Evolutionary conservation across 2,113 vertebrate species (phyloP).

Genomic region (Silurus glanis): DNA sequence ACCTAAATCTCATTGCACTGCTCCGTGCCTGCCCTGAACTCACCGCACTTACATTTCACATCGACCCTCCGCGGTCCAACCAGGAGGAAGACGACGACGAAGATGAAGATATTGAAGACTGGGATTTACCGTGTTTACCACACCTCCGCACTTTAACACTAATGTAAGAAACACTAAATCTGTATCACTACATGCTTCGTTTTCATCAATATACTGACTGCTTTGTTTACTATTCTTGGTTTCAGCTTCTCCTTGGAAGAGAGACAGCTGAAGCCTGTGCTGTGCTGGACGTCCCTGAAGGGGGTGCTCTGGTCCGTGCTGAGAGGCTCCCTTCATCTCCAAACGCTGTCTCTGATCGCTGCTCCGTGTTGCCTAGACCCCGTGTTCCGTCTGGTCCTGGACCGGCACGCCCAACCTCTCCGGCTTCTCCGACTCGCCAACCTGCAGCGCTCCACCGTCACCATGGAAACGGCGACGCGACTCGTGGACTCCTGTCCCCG

Average conservation of each 20-base stretch:
- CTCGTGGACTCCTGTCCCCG: constrained; percentile 56
- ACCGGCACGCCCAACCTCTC: constrained; percentile 19
- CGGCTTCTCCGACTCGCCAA: constrained; percentile 44
- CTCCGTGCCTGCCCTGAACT: constrained; percentile 67
- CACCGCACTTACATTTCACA: constrained; percentile 61
- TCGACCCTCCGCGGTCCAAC: constrained; percentile 58
- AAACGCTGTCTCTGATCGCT: constrained; percentile 68
- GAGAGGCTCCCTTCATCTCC: constrained; percentile 62
- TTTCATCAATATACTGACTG: background rate
- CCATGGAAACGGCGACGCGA: constrained; percentile 50
- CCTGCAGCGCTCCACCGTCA: constrained; percentile 64
- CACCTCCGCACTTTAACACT: constrained; percentile 67
- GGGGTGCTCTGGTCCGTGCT: constrained; percentile 62
- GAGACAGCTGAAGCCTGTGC: constrained; percentile 58
- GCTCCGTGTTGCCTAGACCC: constrained; percentile 67
- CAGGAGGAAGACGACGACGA: constrained; percentile 37
- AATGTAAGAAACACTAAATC: constrained; percentile 59
- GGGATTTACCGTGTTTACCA: constrained; percentile 60
- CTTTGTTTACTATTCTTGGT: background rate
- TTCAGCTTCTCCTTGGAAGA: constrained; percentile 67
- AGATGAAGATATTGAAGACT: constrained; percentile 36
- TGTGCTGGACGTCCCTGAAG: constrained; percentile 65
- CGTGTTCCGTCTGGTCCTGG: constrained; percentile 59
- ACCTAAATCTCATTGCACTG: constrained; percentile 58
- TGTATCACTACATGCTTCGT: background rate